Base-by-base conservation (phyloP, 30 jellyfish, hydroid and myxozoan species). In the Pseudorhiza aurosa region DNA sequence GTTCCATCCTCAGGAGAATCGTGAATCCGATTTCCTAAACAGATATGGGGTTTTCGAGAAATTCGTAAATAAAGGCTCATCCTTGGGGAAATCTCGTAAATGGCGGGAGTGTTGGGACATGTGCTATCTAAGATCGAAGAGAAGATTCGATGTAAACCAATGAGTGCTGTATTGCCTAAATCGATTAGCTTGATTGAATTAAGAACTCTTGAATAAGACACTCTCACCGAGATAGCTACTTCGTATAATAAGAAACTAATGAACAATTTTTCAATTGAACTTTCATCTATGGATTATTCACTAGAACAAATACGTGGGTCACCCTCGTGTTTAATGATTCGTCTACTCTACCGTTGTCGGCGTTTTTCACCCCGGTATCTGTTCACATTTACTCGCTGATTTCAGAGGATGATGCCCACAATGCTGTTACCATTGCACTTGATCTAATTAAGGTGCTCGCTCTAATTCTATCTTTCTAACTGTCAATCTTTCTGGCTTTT, bases 141-240 rank as follows among this genome's bases (percentile, higher is more conserved):
- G 9, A 53, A 36, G 67, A 4, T 53, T 53, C 0, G 12, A 18
- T 53, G 37, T 18, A 53, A 4, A 53, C 37, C 67, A 53, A 53
- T 15, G 5, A 2, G 1, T 2, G 9, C 4, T 36, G 14, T 2
- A 15, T 53, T 53, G 24, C 5, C 67, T 53, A 53, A 53, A 19
- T 53, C 67, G 36, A 53, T 53, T 53, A 53, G 2, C 9, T 9
- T 10, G 67, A 53, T 53, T 53, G 67, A 53, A 53, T 53, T 53
- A 53, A 0, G 9, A 1, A 1, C 35, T 2, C 8, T 14, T 53
- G 67, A 21, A 53, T 53, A 19, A 53, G 67, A 53, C 14, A 53
- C 67, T 21, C 6, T 53, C 24, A 12, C 67, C 35, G 35, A 53
- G 67, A 53, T 53, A 12, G 67, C 67, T 10, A 53, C 5, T n/a